Base-by-base conservation (phyloP, 2,797 vertebrate genomes). In the Phrynocephalus guinanensis region DNA sequence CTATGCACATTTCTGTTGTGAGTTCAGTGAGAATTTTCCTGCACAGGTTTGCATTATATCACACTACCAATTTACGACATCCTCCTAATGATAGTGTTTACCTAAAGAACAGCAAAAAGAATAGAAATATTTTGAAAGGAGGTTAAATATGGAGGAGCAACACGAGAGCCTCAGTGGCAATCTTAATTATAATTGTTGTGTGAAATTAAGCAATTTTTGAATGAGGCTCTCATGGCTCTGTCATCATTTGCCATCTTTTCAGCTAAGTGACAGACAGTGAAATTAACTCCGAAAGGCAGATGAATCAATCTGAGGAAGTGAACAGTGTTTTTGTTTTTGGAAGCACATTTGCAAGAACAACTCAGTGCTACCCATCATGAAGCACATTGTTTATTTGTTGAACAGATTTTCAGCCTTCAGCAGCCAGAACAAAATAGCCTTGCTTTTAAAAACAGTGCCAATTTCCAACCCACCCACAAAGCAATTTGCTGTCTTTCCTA, bases 371-470 rank as follows among this genome's bases (percentile, higher is more conserved):
- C 11, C 84, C 6, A 91, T 93, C 83, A 82, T 11, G 1, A 33
- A 16, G 87, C 48, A 76, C 6, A 10, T 1, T 89, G 87, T 91
- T 88, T 79, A 56, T 83, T 88, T 87, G 72, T 66, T 84, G 16
- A 77, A 68, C 30, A 91, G 7, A 68, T 84, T 87, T 91, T 91
- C 87, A 80, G 56, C 20, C 6, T 79, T 92, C 90, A 72, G 66
- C 26, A 73, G 18, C 22, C 86, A 1, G n/a, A 89, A 60, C 24
- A 90, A 86, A 22, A 75, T 33, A 75, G 0, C 28, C 63, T 44
- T 79, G 48, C 30, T 89, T 91, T 71, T 90, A 93, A 91, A 92
- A 91, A 90, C 67, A n/a, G 38, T 56, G 50, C 26, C 79, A 44
- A 82, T 90, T 93, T 90, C 67, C 83, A 89, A 78, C 33, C n/a